Evolutionary conservation across 2,113 vertebrate species (phyloP).

Genomic region (Setophaga kirtlandii): DNA sequence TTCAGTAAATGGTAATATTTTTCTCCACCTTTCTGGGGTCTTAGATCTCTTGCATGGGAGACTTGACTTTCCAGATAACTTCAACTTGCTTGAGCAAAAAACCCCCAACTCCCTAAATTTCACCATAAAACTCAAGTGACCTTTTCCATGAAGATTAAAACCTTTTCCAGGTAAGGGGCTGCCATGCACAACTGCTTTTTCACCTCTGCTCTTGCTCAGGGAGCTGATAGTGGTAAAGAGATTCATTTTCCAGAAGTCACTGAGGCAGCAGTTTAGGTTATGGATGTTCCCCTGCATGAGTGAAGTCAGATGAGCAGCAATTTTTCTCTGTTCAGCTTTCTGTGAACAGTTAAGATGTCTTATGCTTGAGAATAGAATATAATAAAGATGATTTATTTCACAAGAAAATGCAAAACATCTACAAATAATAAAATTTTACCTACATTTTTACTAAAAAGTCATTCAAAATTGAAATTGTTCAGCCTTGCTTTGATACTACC

Average conservation of each 20-base stretch:
- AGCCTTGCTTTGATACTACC: background rate
- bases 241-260: background rate
- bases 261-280: background rate
- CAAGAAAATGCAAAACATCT: background rate
- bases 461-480: background rate
- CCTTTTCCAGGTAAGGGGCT: background rate
- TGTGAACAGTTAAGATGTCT: background rate
- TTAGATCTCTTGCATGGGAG: background rate
- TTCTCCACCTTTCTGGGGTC: background rate
- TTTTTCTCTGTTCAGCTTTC: background rate
- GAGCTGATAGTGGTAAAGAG: background rate
- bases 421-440: background rate
- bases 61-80: background rate
- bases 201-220: background rate
- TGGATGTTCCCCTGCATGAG: background rate
- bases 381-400: background rate
- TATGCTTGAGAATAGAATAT: background rate
- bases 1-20: background rate
- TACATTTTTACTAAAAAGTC: background rate
- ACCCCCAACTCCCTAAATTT: rapidly evolving
- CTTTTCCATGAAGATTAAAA: background rate
- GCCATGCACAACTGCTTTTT: background rate
- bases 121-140: background rate
- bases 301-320: background rate
- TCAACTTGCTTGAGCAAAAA: background rate